Percentiles rank a stretch among this genome's conserved stretches.
Conservation (phyloP, 2,888 invertebrate species). For the Spodoptera littoralis region DNA sequence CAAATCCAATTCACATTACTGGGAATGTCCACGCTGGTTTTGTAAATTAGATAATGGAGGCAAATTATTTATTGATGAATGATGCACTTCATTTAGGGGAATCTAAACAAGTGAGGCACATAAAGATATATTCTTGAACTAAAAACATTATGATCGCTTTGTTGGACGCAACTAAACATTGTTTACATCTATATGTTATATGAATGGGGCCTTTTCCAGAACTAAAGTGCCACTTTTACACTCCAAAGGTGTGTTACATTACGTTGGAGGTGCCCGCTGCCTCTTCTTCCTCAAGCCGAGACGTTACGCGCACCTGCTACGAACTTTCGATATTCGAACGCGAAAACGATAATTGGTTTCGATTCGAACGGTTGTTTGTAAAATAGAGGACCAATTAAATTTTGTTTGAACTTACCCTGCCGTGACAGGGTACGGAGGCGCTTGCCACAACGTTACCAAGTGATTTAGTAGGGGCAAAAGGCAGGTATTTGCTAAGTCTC, state of each 20-base stretch:
- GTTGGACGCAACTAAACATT: too few relatives aligned
- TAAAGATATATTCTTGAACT: too few relatives aligned
- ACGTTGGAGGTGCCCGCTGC: slow-evolving; percentile 49
- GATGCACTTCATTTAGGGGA: too few relatives aligned
- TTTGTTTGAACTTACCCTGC: slow-evolving; percentile 72
- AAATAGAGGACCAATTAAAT: slow-evolving; percentile 82
- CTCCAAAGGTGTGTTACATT: not conserved
- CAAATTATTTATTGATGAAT: too few relatives aligned
- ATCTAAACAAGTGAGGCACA: too few relatives aligned
- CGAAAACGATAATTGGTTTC: slow-evolving; percentile 86
- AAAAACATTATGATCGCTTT: too few relatives aligned
- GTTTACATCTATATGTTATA: too few relatives aligned
- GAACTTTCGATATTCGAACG: slow-evolving; percentile 84
- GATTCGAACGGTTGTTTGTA: slow-evolving; percentile 81
- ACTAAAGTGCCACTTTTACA: too few relatives aligned
- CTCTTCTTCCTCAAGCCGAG: slow-evolving; percentile 50
- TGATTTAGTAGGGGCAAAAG: slow-evolving; percentile 19
- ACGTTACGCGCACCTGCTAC: slow-evolving; percentile 83
- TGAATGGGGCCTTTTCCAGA: too few relatives aligned
- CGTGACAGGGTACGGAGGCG: slow-evolving; percentile 37
- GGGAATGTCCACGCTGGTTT: too few relatives aligned
- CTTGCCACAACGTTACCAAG: slow-evolving; percentile 32
- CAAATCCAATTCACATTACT: too few relatives aligned
- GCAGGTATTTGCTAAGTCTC: slow-evolving; percentile 3
- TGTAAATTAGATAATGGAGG: too few relatives aligned